Evolutionary conservation across 2,113 vertebrate species (phyloP).

Genomic region (Grantiella picta): DNA sequence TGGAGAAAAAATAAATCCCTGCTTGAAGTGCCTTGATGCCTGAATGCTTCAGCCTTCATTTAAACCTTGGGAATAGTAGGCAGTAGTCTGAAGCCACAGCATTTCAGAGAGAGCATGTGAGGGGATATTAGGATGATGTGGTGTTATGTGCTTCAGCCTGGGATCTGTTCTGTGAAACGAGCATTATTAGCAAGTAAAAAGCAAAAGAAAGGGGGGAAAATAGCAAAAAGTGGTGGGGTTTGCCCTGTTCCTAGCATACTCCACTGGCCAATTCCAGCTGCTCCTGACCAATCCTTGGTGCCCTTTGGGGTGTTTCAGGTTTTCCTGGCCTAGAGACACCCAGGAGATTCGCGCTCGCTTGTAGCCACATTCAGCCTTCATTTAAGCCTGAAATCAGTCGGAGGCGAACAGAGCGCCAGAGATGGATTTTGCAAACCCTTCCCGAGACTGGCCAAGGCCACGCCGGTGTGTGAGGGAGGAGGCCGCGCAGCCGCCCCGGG

Average conservation of each 20-base stretch:
- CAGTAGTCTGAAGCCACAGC: accelerated
- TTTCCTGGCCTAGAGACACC: not conserved
- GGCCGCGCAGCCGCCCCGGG: not conserved
- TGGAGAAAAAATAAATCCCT: not conserved
- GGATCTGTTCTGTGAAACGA: accelerated
- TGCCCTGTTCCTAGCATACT: not conserved
- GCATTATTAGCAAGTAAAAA: not conserved
- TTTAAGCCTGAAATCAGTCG: not conserved
- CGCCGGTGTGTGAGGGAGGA: not conserved
- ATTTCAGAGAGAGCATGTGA: not conserved
- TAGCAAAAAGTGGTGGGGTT: not conserved
- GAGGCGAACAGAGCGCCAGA: not conserved
- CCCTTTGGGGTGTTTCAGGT: not conserved
- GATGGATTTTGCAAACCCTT: not conserved
- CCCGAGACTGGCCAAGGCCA: not conserved
- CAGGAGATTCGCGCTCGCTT: not conserved
- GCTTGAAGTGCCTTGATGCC: not conserved
- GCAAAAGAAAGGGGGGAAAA: not conserved
- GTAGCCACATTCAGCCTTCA: not conserved
- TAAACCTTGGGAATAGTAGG: not conserved
- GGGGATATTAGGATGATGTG: not conserved
- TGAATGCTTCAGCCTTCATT: not conserved
- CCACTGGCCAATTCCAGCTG: not conserved
- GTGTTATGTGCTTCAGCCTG: not conserved
- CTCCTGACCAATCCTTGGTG: accelerated